A percentile compares a stretch with the other conserved stretches of the same genome.
Evolutionary conservation across 2,113 vertebrate genomes (phyloP).

Genomic region (Silurus asotus): DNA sequence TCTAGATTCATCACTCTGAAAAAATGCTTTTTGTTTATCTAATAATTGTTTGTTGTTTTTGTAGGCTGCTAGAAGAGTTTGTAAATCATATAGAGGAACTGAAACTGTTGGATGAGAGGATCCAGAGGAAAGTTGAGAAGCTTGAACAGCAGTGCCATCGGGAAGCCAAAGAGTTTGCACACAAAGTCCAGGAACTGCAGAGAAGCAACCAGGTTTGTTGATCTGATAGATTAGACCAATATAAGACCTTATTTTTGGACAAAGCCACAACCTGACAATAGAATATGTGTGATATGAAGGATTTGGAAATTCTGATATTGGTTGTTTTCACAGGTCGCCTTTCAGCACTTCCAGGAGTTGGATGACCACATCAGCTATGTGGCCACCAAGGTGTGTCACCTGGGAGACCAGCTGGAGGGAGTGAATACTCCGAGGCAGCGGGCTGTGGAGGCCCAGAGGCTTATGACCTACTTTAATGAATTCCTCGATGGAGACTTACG

Average conservation of each 20-base stretch:
- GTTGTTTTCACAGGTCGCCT: conserved; percentile 84
- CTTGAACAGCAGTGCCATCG: conserved; percentile 96
- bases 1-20: neutral
- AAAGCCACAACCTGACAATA: neutral
- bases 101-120: conserved; percentile 94
- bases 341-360: conserved; percentile 98
- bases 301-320: neutral
- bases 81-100: conserved; percentile 96
- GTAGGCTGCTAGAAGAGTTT: conserved; percentile 94
- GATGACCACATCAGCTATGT: conserved; percentile 99
- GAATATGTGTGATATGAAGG: neutral
- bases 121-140: conserved; percentile 95
- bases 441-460: conserved; percentile 95
- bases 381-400: conserved; percentile 98
- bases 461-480: conserved; percentile 99
- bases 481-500: conserved; percentile 98
- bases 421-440: conserved; percentile 97
- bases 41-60: conserved; percentile 40
- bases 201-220: conserved; percentile 92
- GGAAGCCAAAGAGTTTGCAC: conserved; percentile 97
- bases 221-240: neutral
- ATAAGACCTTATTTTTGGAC: neutral
- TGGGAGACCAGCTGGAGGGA: conserved; percentile 96
- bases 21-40: neutral
- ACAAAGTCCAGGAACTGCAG: conserved; percentile 96